These are phyloP conservation scores for Phoronis australis DNA, from an alignment of 2,888 invertebrate species.

Conservation along the genomic window DNA sequence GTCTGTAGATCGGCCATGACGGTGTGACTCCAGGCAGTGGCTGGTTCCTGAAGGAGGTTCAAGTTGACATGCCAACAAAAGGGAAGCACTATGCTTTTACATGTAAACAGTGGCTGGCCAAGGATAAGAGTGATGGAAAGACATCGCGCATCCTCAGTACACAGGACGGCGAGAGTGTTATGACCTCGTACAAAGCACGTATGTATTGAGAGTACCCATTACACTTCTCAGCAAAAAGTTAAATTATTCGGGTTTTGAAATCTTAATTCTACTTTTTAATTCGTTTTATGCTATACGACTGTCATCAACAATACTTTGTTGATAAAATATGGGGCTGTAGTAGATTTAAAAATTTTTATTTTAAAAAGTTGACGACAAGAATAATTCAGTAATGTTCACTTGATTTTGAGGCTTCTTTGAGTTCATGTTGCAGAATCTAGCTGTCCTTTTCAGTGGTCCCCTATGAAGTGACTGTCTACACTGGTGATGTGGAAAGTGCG, in stretches of 20 bases:
- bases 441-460: slow-evolving; percentile 47
- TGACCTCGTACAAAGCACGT: slow-evolving; percentile 49
- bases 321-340: too few species aligned
- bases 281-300: too few species aligned
- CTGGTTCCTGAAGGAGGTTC: slow-evolving; percentile 50
- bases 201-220: slow-evolving; percentile 15
- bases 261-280: too few species aligned
- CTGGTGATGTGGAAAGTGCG: slow-evolving; percentile 43
- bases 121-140: slow-evolving; percentile 47
- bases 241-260: too few species aligned
- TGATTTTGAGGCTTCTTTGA: too few species aligned
- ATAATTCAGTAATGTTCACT: too few species aligned
- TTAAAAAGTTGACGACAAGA: too few species aligned
- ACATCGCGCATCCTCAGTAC: slow-evolving; percentile 41
- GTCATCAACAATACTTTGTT: too few species aligned
- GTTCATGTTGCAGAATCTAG: too few species aligned
- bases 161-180: slow-evolving; percentile 40
- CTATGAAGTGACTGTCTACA: slow-evolving; percentile 45
- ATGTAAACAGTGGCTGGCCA: slow-evolving; percentile 49
- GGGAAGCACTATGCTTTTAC: slow-evolving; percentile 48
- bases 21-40: slow-evolving; percentile 44
- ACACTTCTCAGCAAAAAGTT: too few species aligned
- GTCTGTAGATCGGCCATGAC: slow-evolving; percentile 48
- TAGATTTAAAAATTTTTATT: too few species aligned
- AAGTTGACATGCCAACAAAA: slow-evolving; percentile 49